Conservation (phyloP, 2,888 invertebrate species). For the Coelinius sp. region DNA sequence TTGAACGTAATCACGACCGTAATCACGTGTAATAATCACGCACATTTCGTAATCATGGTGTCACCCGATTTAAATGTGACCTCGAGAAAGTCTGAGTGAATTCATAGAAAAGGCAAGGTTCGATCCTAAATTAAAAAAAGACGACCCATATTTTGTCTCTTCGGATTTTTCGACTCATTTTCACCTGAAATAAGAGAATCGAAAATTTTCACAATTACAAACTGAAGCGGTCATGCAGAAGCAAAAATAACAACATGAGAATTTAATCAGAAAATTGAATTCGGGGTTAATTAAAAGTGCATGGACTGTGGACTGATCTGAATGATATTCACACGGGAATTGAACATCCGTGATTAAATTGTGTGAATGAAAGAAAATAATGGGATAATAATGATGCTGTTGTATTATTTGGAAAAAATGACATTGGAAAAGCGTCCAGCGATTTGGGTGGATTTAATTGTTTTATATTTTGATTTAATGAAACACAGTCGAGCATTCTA, state of each 20-base stretch:
- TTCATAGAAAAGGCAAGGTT: too few species aligned
- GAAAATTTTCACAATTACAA: too few species aligned
- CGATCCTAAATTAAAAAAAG: too few species aligned
- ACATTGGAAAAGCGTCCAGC: neutral
- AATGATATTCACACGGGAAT: constrained; percentile 8
- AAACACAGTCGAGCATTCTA: neutral
- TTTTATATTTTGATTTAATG: neutral
- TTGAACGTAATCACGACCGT: too few species aligned
- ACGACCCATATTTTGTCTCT: too few species aligned
- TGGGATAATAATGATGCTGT: neutral
- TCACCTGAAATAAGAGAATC: too few species aligned
- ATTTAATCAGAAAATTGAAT: neutral
- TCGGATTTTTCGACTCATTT: too few species aligned
- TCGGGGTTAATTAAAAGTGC: neutral
- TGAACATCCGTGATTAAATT: constrained; percentile 32
- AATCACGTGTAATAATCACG: too few species aligned
- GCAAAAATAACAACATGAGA: neutral
- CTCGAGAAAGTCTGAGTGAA: too few species aligned
- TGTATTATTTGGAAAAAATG: neutral
- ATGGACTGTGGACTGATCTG: neutral
- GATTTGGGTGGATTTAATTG: neutral
- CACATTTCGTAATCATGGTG: too few species aligned
- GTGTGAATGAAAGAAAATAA: constrained; percentile 4
- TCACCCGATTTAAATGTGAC: too few species aligned
- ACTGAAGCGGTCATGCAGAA: neutral